phyloP scores from a whole-genome alignment of 2,113 vertebrate species.

The Pteronura brasiliensis region DNA sequence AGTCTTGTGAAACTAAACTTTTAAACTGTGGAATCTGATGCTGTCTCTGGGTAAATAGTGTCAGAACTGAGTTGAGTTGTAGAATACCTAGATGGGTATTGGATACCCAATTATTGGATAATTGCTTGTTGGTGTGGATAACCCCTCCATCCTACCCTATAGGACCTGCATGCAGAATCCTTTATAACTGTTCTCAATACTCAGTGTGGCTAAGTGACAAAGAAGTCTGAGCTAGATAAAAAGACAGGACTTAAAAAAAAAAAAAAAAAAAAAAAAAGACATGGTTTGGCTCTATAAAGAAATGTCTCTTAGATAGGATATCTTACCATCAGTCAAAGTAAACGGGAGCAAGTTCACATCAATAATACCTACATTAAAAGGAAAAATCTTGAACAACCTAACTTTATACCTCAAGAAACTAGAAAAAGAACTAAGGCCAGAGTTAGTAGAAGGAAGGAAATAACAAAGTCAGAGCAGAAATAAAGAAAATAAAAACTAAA shows the following conservation, averaged over 20 bases:
- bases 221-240: neutral
- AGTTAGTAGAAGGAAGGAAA: neutral
- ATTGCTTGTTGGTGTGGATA: neutral
- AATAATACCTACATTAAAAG: neutral
- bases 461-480: neutral
- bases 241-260: neutral
- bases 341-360: neutral
- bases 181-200: neutral
- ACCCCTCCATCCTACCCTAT: neutral
- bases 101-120: too few species aligned
- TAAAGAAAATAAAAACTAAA: neutral
- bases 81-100: neutral
- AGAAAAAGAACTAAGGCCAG: neutral
- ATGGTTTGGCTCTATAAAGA: neutral
- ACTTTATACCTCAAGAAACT: neutral
- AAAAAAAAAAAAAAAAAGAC: neutral
- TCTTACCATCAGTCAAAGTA: neutral
- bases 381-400: neutral
- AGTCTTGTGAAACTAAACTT: neutral
- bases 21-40: neutral
- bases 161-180: neutral
- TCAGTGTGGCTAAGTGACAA: neutral
- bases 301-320: neutral
- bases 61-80: neutral
- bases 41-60: neutral